These are phyloP conservation scores for Yoshiicerus persimilis DNA, from an alignment of 1,140 invertebrate species.

Conservation along the genomic window DNA sequence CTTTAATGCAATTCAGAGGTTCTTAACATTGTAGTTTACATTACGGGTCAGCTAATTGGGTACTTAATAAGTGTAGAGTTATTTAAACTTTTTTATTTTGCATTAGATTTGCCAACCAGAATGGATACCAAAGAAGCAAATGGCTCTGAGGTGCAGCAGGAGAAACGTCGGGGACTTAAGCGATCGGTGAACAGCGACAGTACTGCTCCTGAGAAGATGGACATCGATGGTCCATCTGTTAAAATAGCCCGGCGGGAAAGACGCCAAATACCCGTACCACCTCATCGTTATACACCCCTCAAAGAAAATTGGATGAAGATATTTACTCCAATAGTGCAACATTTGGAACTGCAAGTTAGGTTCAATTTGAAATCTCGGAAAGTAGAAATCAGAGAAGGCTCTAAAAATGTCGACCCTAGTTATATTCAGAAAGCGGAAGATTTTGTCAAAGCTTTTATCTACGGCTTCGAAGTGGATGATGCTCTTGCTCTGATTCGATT, in stretches of 20 bases:
- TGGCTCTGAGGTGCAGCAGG: not conserved
- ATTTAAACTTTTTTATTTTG: too few relatives aligned
- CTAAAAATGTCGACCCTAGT: slow-evolving; percentile 81
- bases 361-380: slow-evolving; percentile 91
- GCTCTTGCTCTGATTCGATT: slow-evolving; percentile 89
- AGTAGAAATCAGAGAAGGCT: slow-evolving; percentile 78
- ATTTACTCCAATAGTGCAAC: slow-evolving; percentile 92
- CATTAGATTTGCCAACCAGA: not conserved
- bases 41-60: too few relatives aligned
- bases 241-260: slow-evolving; percentile 52
- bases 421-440: slow-evolving; percentile 97
- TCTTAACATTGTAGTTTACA: too few relatives aligned
- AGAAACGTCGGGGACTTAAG: not conserved
- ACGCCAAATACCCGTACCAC: slow-evolving; percentile 66
- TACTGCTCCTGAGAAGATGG: slow-evolving; percentile 15
- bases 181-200: not conserved
- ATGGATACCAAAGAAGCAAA: not conserved
- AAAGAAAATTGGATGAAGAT: slow-evolving; percentile 98
- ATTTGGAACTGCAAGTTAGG: slow-evolving; percentile 88
- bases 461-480: slow-evolving; percentile 97
- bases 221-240: slow-evolving; percentile 4
- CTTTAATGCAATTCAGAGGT: too few relatives aligned
- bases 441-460: slow-evolving; percentile 95
- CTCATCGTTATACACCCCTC: slow-evolving; percentile 83
- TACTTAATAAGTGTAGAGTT: too few relatives aligned